These are phyloP conservation scores for Margarornis squamiger DNA, from an alignment of 2,797 vertebrate species.

Conservation along the genomic window DNA sequence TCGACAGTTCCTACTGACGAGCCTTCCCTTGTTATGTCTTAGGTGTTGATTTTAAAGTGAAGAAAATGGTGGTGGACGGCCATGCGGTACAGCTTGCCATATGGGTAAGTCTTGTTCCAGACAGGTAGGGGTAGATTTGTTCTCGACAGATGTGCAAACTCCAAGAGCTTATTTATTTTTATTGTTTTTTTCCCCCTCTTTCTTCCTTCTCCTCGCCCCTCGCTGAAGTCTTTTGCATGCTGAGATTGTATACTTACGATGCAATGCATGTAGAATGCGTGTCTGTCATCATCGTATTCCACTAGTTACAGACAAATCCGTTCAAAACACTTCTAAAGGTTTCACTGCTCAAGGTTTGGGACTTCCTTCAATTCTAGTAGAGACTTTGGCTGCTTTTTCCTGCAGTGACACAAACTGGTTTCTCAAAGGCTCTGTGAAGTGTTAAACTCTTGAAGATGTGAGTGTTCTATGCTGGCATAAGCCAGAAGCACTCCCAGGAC, in stretches of 20 bases:
- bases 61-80: background rate
- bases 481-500: background rate
- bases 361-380: fast-evolving
- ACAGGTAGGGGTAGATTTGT: fast-evolving
- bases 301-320: background rate
- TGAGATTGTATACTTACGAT: fast-evolving
- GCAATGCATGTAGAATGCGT: fast-evolving
- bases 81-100: background rate
- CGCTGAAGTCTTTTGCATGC: fast-evolving
- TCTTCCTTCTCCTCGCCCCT: background rate
- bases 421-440: background rate
- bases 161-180: fast-evolving
- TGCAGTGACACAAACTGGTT: background rate
- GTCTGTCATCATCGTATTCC: fast-evolving
- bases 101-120: constrained; percentile 37
- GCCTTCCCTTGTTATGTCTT: background rate
- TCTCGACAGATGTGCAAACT: fast-evolving
- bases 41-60: constrained; percentile 63
- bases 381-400: background rate
- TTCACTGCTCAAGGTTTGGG: background rate
- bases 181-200: too few relatives aligned
- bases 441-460: background rate
- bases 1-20: fast-evolving
- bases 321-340: fast-evolving
- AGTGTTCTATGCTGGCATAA: fast-evolving